Percentiles rank a stretch among this genome's conserved stretches.
These are phyloP conservation scores for Felis catus DNA, from an alignment of 2,113 vertebrate genomes.

Conservation along the genomic window DNA sequence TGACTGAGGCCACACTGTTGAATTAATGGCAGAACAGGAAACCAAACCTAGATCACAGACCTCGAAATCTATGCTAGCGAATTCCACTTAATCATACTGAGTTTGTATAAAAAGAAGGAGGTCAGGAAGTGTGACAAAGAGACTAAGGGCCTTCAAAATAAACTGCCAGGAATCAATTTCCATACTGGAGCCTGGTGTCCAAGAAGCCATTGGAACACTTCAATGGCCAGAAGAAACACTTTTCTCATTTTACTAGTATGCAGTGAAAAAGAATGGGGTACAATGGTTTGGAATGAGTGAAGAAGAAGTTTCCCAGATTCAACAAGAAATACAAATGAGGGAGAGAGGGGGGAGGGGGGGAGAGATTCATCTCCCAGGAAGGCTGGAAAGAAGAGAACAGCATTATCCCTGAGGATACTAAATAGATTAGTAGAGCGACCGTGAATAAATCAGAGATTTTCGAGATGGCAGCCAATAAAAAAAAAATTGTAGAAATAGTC, in stretches of 20 bases:
- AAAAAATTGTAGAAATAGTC: constrained; percentile 6
- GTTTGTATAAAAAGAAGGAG: neutral
- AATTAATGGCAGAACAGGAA: neutral
- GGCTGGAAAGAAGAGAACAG: constrained; percentile 38
- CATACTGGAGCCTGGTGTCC: neutral
- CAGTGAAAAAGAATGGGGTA: neutral
- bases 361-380: constrained; percentile 50
- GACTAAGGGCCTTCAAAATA: neutral
- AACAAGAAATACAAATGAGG: constrained; percentile 38
- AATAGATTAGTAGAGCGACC: neutral
- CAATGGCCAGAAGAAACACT: neutral
- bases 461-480: constrained; percentile 57
- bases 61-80: neutral
- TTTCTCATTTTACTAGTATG: neutral
- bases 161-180: neutral
- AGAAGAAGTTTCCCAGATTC: constrained; percentile 34
- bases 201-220: neutral
- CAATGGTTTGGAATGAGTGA: neutral
- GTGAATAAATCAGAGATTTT: constrained; percentile 51
- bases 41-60: neutral
- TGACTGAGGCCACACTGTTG: neutral
- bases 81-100: neutral
- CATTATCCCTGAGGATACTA: neutral
- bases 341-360: neutral
- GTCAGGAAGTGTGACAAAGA: neutral